phyloP scores from a whole-genome alignment of 2,888 invertebrate species.

The Diogma glabrata region DNA sequence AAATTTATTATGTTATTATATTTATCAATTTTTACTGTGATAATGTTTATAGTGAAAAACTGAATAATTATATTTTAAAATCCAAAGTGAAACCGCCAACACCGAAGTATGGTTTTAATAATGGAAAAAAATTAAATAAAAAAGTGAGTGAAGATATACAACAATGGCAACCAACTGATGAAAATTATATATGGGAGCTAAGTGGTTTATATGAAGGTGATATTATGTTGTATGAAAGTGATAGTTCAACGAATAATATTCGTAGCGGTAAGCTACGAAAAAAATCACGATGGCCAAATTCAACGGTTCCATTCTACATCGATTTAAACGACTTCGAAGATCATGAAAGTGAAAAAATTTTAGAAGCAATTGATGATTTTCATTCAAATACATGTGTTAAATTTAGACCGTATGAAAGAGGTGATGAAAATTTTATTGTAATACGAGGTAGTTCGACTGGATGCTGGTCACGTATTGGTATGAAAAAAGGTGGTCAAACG shows the following conservation, averaged over 20 bases:
- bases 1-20: too few species aligned
- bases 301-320: constrained; percentile 43
- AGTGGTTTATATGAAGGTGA: constrained; percentile 49
- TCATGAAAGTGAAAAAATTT: constrained; percentile 35
- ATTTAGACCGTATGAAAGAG: constrained; percentile 45
- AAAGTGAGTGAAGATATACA: too few species aligned
- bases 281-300: constrained; percentile 40
- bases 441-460: constrained; percentile 44
- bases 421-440: constrained; percentile 46
- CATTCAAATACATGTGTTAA: constrained; percentile 49
- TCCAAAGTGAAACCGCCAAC: too few species aligned
- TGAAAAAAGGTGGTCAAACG: constrained; percentile 47
- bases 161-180: constrained; percentile 38
- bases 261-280: constrained; percentile 38
- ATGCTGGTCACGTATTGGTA: constrained; percentile 57
- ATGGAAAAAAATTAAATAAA: too few species aligned
- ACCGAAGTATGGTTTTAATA: too few species aligned
- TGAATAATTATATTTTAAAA: too few species aligned
- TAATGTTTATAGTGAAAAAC: too few species aligned
- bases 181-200: constrained; percentile 43
- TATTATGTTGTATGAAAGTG: constrained; percentile 39
- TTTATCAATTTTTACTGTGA: too few species aligned
- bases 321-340: constrained; percentile 39
- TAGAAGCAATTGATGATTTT: constrained; percentile 46
- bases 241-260: too few species aligned